Evolutionary conservation across 1,140 invertebrate species (phyloP).

Genomic region (Frieseomelitta varia): DNA sequence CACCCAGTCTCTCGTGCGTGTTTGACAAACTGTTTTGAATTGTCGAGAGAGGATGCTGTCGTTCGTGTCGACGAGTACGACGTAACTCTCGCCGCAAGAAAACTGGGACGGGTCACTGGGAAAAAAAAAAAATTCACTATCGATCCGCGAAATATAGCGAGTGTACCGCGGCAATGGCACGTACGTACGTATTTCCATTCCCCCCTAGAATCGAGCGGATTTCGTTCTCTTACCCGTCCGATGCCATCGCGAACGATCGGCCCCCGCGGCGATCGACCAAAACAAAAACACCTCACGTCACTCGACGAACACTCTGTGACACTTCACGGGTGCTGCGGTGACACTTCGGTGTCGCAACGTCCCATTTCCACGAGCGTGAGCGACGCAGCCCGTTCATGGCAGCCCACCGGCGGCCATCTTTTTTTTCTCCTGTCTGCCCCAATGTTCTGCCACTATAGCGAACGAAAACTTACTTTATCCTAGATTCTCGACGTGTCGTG

Average conservation of each 20-base stretch:
- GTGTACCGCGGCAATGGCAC: conserved; percentile 44
- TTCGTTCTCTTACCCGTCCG: conserved; percentile 66
- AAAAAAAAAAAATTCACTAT: conserved; percentile 72
- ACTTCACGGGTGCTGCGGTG: conserved; percentile 64
- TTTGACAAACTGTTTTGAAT: not conserved
- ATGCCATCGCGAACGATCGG: conserved; percentile 64
- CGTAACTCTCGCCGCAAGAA: conserved; percentile 34
- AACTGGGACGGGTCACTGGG: conserved; percentile 69
- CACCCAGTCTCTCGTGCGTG: conserved; percentile 18
- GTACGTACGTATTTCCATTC: conserved; percentile 38
- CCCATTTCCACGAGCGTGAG: conserved; percentile 69
- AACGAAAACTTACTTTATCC: conserved; percentile 40
- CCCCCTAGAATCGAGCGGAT: conserved; percentile 50
- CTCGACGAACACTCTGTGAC: conserved; percentile 56
- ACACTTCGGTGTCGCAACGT: conserved; percentile 69
- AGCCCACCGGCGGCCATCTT: conserved; percentile 70
- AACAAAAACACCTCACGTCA: conserved; percentile 58
- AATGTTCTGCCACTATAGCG: conserved; percentile 39
- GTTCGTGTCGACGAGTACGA: conserved; percentile 1
- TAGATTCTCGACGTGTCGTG: not conserved
- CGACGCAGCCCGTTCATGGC: conserved; percentile 68
- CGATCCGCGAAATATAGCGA: conserved; percentile 72
- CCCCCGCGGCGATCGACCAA: not conserved
- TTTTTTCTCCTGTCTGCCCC: conserved; percentile 50
- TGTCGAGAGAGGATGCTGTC: not conserved